These are phyloP conservation scores for Parasteatoda lunata DNA, from an alignment of 2,888 invertebrate species.

Conservation along the genomic window DNA sequence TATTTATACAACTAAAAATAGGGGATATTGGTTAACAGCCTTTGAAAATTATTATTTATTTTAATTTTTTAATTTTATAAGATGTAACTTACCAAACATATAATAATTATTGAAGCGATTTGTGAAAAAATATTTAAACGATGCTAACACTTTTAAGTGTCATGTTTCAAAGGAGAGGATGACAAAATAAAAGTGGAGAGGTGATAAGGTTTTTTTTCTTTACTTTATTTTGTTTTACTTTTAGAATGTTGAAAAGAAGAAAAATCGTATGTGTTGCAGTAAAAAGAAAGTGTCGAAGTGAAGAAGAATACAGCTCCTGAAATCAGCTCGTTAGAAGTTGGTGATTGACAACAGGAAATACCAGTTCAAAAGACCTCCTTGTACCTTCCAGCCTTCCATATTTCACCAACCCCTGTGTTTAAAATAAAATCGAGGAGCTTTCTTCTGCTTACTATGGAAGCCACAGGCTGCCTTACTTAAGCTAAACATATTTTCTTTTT, in stretches of 20 bases:
- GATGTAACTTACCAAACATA: no score
- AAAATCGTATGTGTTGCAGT: neutral
- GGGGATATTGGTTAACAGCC: no score
- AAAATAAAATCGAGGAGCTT: slow-evolving; percentile 30
- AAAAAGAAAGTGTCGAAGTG: neutral
- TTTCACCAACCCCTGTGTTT: slow-evolving; percentile 22
- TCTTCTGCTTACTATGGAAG: slow-evolving; percentile 29
- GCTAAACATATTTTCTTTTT: slow-evolving; percentile 21
- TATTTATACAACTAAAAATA: no score
- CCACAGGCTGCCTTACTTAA: slow-evolving; percentile 27
- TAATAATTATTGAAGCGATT: no score
- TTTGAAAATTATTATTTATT: no score
- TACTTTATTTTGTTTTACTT: no score
- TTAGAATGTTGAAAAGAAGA: neutral
- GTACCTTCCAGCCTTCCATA: slow-evolving; percentile 22
- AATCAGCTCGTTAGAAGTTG: slow-evolving; percentile 43
- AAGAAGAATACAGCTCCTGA: neutral
- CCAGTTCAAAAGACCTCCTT: slow-evolving; percentile 38
- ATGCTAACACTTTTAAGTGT: no score
- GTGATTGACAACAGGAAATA: slow-evolving; percentile 61
- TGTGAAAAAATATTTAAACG: no score
- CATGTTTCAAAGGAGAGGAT: no score
- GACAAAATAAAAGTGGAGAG: no score
- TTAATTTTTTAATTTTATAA: no score
- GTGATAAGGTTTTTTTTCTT: no score